These are phyloP conservation scores for Ceratotherium simum DNA, from an alignment of 2,113 vertebrate species.

Conservation along the genomic window DNA sequence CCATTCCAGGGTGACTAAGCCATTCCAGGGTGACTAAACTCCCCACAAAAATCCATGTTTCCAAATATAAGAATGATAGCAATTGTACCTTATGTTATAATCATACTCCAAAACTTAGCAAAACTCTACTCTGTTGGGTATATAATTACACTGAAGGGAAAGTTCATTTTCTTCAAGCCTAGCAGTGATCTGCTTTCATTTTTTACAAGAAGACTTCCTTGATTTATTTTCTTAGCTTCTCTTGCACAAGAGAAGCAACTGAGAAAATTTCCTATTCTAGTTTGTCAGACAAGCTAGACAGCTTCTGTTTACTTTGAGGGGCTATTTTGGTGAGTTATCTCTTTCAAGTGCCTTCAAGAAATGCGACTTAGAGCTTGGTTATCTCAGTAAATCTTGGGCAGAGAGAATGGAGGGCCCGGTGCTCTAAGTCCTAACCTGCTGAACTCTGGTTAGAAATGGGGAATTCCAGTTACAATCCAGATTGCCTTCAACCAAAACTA, in stretches of 20 bases:
- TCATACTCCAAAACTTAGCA: neutral
- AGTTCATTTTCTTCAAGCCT: neutral
- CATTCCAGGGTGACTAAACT: neutral
- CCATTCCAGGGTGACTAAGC: neutral
- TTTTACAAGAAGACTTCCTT: neutral
- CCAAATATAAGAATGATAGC: neutral
- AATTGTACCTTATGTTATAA: neutral
- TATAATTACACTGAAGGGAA: neutral
- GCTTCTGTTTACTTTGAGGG: neutral
- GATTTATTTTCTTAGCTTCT: slow-evolving; percentile 9
- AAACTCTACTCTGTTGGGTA: neutral
- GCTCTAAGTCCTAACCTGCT: neutral
- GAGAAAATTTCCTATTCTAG: neutral
- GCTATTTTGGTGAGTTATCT: neutral
- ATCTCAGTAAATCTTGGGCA: neutral
- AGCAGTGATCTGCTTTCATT: neutral
- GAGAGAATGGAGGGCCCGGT: neutral
- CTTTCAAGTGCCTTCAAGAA: neutral
- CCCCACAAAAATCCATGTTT: neutral
- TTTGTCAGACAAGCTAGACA: slow-evolving; percentile 37
- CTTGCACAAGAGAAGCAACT: neutral
- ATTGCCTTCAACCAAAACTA: neutral
- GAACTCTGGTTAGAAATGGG: neutral
- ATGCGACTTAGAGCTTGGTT: neutral
- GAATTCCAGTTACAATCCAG: neutral